These are phyloP conservation scores for Paramisgurnus dabryanus DNA, from an alignment of 2,113 vertebrate species.

Conservation along the genomic window DNA sequence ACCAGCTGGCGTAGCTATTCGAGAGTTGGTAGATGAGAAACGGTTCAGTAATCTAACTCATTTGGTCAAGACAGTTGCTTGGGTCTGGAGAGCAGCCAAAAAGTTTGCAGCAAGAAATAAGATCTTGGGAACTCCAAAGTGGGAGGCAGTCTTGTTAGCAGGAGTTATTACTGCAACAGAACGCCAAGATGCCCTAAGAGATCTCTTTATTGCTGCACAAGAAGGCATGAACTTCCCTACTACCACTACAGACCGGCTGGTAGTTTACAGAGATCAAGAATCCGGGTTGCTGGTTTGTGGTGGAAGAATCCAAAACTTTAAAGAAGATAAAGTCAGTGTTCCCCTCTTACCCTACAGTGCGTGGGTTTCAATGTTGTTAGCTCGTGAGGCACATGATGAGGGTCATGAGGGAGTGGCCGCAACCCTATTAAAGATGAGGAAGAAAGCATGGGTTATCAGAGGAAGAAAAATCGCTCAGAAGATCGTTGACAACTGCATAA, in stretches of 20 bases:
- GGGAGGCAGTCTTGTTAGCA: constrained; percentile 4
- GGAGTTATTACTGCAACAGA: constrained; percentile 1
- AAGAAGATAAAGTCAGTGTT: background rate
- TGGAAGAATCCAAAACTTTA: background rate
- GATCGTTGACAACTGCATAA: constrained; percentile 6
- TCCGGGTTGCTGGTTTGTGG: background rate
- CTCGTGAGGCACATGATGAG: constrained; percentile 11
- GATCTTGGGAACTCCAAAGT: background rate
- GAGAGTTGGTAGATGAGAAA: constrained; percentile 21
- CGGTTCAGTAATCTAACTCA: constrained; percentile 5
- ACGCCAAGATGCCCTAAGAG: constrained; percentile 7
- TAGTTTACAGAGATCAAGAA: background rate
- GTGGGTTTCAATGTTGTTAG: background rate
- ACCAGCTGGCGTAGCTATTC: constrained; percentile 23
- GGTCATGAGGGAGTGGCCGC: constrained; percentile 32
- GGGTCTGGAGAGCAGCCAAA: constrained; percentile 30
- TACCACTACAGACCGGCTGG: constrained; percentile 14
- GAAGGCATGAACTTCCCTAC: constrained; percentile 11
- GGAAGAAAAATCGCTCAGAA: constrained; percentile 14
- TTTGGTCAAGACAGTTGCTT: constrained; percentile 9
- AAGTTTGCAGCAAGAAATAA: background rate
- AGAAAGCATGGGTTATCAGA: constrained; percentile 17
- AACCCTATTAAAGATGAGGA: background rate
- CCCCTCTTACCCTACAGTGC: constrained; percentile 14
- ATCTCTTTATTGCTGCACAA: constrained; percentile 22